Evolutionary conservation across 2,888 invertebrate genomes (phyloP), one percentile per base, ranked within the genome.

Genomic region (Drosophila fulvimacula): DNA sequence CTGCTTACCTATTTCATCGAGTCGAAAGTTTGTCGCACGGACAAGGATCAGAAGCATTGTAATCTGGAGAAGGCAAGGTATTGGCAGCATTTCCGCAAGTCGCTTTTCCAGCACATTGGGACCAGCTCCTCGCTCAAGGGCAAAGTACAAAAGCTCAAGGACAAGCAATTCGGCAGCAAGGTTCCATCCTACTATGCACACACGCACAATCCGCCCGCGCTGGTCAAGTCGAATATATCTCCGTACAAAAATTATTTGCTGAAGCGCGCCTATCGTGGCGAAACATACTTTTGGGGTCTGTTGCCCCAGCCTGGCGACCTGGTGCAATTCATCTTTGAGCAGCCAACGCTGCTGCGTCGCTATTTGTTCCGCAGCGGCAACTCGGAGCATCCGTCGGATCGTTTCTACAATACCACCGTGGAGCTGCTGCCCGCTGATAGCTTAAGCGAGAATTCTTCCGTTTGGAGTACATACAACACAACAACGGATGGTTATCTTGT

Each of bases 101-200:
- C 98, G 0, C 93, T 99, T 1, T 99, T 99, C 91, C 98, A 98
- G 93, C 99, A 99, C 90, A 96, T 98, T 70, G 99, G 99, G 4
- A 95, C 96, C 21, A 97, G 97, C 90, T 99, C 99, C 0, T 99
- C 99, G 0, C 94, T 99, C 0, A 97, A 96, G 92, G 99, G 99
- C 64, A 99, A 99, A 94, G 96, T 98, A 59, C 99, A 99, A 91
- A 98, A 97, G 93, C 93, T 99, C 0, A 98, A 98, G 96, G 98
- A 98, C 91, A 95, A 96, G 82, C 96, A 97, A 90, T 98, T 97
- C 92, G 98, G 97, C 21, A 87, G 78, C 52, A 96, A 96, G 90
- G 94, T 96, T 48, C 95, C 95, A 10, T 93, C 96, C 38, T 97
- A 95, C 92, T 96, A 95, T 90, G 95, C 96, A 0, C 97, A 97